A percentile compares a stretch with the other conserved stretches of the same genome.
phyloP scores from a whole-genome alignment of 2,888 invertebrate genomes.

The Leptopilina syphax region DNA sequence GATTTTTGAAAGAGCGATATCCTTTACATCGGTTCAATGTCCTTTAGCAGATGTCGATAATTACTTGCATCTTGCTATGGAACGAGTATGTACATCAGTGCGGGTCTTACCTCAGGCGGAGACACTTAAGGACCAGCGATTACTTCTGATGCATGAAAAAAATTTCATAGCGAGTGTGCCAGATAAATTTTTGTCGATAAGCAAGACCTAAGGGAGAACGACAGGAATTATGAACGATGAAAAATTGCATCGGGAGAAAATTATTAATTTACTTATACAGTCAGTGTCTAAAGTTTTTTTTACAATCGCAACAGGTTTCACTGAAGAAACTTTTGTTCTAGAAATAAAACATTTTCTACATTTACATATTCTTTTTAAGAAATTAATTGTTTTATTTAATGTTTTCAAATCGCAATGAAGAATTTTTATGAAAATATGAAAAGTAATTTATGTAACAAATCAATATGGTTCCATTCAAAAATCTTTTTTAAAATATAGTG shows the following conservation, averaged over 20 bases:
- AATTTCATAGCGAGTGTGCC: slow-evolving; percentile 41
- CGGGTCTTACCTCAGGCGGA: slow-evolving; percentile 55
- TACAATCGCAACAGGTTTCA: neutral
- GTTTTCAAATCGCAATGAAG: no score
- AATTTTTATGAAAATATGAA: no score
- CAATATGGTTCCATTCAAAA: no score
- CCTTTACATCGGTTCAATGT: slow-evolving; percentile 58
- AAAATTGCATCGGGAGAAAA: slow-evolving; percentile 8
- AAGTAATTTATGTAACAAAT: no score
- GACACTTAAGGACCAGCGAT: slow-evolving; percentile 52
- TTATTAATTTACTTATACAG: slow-evolving; percentile 16
- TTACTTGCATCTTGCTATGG: slow-evolving; percentile 59
- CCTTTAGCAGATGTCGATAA: slow-evolving; percentile 64
- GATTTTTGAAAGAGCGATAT: slow-evolving; percentile 46
- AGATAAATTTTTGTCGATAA: slow-evolving; percentile 41
- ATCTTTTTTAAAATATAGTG: no score
- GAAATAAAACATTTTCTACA: no score
- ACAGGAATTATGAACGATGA: slow-evolving; percentile 1
- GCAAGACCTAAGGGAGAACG: neutral
- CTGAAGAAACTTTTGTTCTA: no score
- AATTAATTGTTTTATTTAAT: no score
- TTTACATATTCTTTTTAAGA: no score
- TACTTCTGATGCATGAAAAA: slow-evolving; percentile 25
- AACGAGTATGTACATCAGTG: slow-evolving; percentile 49
- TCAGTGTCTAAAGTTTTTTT: neutral